phyloP scores from a whole-genome alignment of 2,113 vertebrate species.

The Pholis gunnellus region DNA sequence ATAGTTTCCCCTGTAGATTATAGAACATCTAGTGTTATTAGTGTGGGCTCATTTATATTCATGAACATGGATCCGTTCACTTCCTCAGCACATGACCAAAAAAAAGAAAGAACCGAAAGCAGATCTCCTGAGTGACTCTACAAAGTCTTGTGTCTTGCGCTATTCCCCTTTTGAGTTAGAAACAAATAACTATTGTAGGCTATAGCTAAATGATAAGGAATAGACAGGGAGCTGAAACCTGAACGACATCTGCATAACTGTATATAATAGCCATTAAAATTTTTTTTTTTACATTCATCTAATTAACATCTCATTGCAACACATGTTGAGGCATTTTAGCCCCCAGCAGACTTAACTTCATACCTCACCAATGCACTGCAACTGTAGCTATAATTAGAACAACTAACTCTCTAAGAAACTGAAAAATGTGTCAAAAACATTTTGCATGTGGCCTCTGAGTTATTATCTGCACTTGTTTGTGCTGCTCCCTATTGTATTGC shows the following conservation, averaged over 20 bases:
- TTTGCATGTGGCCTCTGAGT: background rate
- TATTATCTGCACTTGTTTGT: background rate
- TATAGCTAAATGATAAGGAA: constrained; percentile 7
- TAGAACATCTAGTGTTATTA: constrained; percentile 29
- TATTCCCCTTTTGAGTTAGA: constrained; percentile 32
- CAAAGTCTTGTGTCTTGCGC: background rate
- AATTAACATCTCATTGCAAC: background rate
- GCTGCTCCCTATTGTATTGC: background rate
- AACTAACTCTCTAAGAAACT: background rate
- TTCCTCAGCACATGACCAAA: constrained; percentile 27
- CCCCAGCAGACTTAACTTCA: background rate
- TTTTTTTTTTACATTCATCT: background rate
- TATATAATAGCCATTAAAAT: background rate
- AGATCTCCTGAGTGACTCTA: constrained; percentile 6
- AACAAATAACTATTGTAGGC: background rate
- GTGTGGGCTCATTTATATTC: constrained; percentile 23
- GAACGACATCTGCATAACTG: background rate
- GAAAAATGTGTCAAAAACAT: background rate
- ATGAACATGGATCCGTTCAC: constrained; percentile 13
- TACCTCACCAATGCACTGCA: too few species aligned
- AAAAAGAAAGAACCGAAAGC: constrained; percentile 3
- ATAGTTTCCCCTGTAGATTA: constrained; percentile 17
- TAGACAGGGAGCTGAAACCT: background rate
- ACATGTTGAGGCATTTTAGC: background rate
- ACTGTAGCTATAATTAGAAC: background rate